Conservation (phyloP, 1,140 invertebrate genomes). For the Drosophila elegans region DNA sequence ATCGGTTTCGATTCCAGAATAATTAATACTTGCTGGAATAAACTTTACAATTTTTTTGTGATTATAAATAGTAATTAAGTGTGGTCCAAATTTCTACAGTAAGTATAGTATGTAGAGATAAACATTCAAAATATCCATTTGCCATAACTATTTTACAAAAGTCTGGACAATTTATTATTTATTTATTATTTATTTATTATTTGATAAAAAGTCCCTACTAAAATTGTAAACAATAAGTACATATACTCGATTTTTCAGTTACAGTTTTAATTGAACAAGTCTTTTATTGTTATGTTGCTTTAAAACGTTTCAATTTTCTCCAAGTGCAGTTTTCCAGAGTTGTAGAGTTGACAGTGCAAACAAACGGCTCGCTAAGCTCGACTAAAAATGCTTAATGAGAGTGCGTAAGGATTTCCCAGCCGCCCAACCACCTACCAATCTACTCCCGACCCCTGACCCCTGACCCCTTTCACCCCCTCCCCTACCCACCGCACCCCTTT, state of each 20-base stretch:
- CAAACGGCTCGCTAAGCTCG: conserved; percentile 78
- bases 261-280: too few relatives aligned
- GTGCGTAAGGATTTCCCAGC: conserved; percentile 50
- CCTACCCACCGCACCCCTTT: neutral
- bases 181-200: too few relatives aligned
- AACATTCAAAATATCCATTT: too few relatives aligned
- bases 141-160: too few relatives aligned
- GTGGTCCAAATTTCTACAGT: neutral
- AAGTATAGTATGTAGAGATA: too few relatives aligned
- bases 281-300: too few relatives aligned
- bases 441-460: neutral
- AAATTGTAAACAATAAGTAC: too few relatives aligned
- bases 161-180: too few relatives aligned
- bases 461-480: neutral
- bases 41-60: neutral
- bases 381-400: conserved; percentile 81
- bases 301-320: neutral
- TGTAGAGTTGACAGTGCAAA: conserved; percentile 71
- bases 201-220: too few relatives aligned
- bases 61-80: neutral
- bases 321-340: conserved; percentile 18
- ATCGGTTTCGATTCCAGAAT: neutral
- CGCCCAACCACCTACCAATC: conserved; percentile 6
- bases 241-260: too few relatives aligned
- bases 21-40: too few relatives aligned